Conservation (phyloP, 2,113 vertebrate genomes). For the Cyrtonyx montezumae region DNA sequence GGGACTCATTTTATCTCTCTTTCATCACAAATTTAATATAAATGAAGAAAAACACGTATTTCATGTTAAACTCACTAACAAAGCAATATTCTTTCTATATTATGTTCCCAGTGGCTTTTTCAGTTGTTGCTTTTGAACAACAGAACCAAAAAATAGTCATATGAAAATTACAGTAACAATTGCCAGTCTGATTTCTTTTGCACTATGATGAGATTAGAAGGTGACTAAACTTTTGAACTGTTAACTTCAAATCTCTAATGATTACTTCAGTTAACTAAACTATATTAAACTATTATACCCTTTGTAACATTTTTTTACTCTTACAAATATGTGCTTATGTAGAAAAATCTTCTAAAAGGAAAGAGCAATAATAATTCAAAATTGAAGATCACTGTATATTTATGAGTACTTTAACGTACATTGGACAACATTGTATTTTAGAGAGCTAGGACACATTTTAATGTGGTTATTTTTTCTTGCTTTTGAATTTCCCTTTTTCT, state of each 20-base stretch:
- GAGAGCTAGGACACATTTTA: neutral
- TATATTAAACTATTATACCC: neutral
- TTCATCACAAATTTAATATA: conserved; percentile 31
- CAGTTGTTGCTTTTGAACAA: neutral
- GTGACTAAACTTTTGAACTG: neutral
- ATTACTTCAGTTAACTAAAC: neutral
- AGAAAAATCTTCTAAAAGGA: neutral
- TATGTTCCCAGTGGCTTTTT: neutral
- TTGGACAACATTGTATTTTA: neutral
- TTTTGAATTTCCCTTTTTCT: neutral
- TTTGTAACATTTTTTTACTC: neutral
- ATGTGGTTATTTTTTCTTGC: neutral
- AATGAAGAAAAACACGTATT: conserved; percentile 25
- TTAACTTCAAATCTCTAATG: neutral
- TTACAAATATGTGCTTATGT: neutral
- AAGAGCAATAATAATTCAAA: neutral
- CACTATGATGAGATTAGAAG: neutral
- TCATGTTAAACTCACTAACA: neutral
- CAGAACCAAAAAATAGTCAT: neutral
- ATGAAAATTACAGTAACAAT: neutral
- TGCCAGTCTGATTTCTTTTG: neutral
- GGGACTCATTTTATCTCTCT: conserved; percentile 45
- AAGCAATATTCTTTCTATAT: neutral
- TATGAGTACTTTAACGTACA: neutral
- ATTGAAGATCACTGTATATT: neutral